Conservation (phyloP, 2,113 vertebrate genomes). For the Cariama cristata region DNA sequence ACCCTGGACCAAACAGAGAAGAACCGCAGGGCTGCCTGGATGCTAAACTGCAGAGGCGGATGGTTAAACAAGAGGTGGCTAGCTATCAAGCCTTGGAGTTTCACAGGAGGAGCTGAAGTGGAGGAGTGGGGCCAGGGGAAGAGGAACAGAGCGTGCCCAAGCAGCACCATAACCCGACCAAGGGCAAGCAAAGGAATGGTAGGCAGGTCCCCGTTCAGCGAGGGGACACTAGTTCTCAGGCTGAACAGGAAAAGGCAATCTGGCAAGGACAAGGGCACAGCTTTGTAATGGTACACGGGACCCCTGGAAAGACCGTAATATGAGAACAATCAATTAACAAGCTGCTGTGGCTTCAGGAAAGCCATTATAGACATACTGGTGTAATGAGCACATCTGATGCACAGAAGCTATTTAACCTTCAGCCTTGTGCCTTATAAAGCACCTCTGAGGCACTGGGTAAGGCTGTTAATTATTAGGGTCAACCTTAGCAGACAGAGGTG, state of each 20-base stretch:
- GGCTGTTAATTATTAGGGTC: constrained; percentile 43
- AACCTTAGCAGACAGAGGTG: neutral
- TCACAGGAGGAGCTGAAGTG: neutral
- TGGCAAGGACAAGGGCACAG: neutral
- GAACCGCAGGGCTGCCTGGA: neutral
- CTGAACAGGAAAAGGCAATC: neutral
- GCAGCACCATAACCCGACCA: neutral
- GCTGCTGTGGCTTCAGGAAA: constrained; percentile 25
- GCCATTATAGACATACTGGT: neutral
- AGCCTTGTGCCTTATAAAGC: constrained; percentile 12
- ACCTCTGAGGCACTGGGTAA: constrained; percentile 13
- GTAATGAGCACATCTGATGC: constrained; percentile 26
- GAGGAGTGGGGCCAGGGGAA: neutral
- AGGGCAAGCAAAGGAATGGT: neutral
- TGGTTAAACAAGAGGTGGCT: neutral
- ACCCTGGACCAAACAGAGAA: neutral
- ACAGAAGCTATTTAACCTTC: constrained; percentile 45
- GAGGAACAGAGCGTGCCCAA: neutral
- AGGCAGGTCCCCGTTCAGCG: rapidly evolving
- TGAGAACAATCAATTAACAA: constrained; percentile 38
- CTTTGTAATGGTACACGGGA: neutral
- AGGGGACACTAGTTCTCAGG: neutral
- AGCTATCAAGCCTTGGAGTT: neutral
- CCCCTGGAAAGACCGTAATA: neutral
- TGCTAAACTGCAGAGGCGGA: rapidly evolving